phyloP scores from a whole-genome alignment of 2,113 vertebrate genomes.

The Crypturellus undulatus region DNA sequence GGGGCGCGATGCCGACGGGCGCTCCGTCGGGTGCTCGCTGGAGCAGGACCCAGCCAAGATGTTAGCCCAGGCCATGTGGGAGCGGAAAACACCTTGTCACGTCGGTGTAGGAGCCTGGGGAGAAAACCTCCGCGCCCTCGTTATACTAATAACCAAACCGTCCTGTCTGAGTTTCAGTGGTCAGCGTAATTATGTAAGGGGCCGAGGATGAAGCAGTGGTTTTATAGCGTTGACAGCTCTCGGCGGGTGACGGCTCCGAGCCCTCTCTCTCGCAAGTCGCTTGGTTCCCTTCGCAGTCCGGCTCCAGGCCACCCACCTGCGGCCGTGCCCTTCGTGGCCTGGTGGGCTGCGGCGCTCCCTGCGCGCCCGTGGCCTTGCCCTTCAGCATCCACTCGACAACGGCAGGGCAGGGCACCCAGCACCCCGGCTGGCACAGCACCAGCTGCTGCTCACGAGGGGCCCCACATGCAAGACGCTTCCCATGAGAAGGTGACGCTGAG shows the following conservation, averaged over 20 bases:
- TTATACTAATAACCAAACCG: background rate
- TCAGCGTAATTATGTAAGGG: background rate
- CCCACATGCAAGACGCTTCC: background rate
- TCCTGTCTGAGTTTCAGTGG: background rate
- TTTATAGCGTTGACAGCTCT: background rate
- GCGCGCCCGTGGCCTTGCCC: background rate
- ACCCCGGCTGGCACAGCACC: background rate
- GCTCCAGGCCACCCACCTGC: background rate
- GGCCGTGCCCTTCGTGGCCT: rapidly evolving
- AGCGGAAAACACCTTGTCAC: background rate
- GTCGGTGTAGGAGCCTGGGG: background rate
- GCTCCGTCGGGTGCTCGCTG: background rate
- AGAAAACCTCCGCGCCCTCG: background rate
- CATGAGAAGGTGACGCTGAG: background rate
- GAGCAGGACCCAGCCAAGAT: background rate
- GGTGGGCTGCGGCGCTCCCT: rapidly evolving
- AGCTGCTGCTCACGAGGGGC: background rate
- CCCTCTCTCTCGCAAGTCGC: background rate
- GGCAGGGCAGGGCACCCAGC: background rate
- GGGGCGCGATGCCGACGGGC: background rate
- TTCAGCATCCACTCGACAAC: background rate
- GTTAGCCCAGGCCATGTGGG: background rate
- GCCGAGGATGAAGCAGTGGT: rapidly evolving
- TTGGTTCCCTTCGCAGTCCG: background rate
- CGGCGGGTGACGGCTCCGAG: rapidly evolving